Base-by-base conservation (phyloP, 2,888 invertebrate genomes). In the Protodeltote pygarga region DNA sequence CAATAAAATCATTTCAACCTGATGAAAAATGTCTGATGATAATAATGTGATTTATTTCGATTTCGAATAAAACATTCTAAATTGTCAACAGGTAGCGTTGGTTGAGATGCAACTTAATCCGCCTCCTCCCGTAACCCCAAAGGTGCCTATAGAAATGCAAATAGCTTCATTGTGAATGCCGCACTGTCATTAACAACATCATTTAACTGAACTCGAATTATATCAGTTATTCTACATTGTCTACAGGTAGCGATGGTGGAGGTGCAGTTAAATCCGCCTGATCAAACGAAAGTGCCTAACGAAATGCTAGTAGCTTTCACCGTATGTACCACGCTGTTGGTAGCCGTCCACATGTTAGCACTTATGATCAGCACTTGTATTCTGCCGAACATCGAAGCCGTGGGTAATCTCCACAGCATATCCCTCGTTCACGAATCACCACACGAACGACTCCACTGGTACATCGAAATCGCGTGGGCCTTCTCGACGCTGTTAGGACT, bases 311-410 rank as follows among this genome's bases (percentile, higher is more conserved):
- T 99, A 20, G 96, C 97, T 0, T 98, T 99, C 85, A 98, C 98
- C 15, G 95, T 98, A 0, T 98, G 98, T 79, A 99, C 99, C 16
- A 98, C 98, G 0, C 93, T 99, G 0, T 93, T 99, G 17, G 99
- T 99, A 2, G 98, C 99, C 0, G 98, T 99, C 1, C 99, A 99
- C 87, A 97, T 99, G 95, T 88, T 99, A 58, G 99, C 99, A 0
- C 93, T 99, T 15, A 99, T 99, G 99, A 99, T 99, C 82, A 98
- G 98, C 78, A 99, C 99, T 0, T 99, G 99, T 85, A 99, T 99
- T 65, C 93, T 99, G 62, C 99, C 99, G n/a, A 98, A 99, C 82
- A 97, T 99, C 54, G 99, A 99, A 87, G 98, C 99, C 0, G 96
- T 98, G 3, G 97, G 98, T 65, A 98, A 97, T 87, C 94, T 98